These are phyloP conservation scores for Callocephalon fimbriatum DNA, from an alignment of 2,113 vertebrate species.

Conservation along the genomic window DNA sequence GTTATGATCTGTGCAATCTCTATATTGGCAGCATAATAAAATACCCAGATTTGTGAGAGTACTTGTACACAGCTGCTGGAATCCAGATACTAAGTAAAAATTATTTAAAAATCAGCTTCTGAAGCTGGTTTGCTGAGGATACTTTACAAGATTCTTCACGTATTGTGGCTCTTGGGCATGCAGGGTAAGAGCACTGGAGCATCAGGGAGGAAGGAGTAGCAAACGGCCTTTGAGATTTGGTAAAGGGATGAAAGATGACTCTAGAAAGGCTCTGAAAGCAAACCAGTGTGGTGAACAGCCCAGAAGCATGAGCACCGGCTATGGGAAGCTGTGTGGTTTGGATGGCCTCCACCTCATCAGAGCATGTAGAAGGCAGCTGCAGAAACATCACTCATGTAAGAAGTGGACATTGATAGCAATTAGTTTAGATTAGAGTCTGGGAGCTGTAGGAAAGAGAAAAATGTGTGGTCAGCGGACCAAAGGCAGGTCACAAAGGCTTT, in stretches of 20 bases:
- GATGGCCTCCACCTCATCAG: neutral
- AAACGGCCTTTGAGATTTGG: neutral
- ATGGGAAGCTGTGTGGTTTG: neutral
- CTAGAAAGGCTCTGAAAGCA: neutral
- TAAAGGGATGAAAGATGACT: neutral
- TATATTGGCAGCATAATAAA: neutral
- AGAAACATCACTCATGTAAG: neutral
- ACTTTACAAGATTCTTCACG: neutral
- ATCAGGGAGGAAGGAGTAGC: neutral
- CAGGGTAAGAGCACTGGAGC: neutral
- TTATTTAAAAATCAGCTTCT: neutral
- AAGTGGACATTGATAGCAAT: neutral
- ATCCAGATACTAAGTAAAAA: neutral
- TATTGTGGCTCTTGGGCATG: neutral
- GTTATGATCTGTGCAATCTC: neutral
- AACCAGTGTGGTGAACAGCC: neutral
- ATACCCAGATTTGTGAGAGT: neutral
- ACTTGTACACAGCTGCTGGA: neutral
- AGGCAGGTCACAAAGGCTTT: neutral
- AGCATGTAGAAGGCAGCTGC: neutral
- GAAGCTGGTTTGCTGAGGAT: neutral
- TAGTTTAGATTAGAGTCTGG: neutral
- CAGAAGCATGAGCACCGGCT: fast-evolving
- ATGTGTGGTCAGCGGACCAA: neutral
- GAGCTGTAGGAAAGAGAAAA: neutral